Evolutionary conservation across 2,888 invertebrate genomes (phyloP).

Genomic region (Phasia obesa): DNA sequence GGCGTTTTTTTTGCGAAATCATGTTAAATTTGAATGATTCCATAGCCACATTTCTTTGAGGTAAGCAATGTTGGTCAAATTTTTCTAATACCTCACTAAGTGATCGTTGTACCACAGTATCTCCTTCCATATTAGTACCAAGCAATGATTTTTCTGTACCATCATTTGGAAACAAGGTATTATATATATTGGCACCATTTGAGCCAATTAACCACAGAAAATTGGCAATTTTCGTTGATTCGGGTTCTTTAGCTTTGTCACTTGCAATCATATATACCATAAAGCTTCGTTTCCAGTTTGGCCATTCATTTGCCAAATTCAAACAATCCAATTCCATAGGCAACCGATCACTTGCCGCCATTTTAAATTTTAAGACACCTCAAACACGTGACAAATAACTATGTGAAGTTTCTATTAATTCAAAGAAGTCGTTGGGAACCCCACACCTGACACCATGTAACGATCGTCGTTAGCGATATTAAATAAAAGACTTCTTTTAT

Average conservation of each 20-base stretch:
- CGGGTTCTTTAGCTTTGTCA: background rate
- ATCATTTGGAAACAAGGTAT: conserved; percentile 27
- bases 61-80: background rate
- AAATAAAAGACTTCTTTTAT: no score
- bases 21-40: conserved; percentile 54
- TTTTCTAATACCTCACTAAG: background rate
- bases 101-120: background rate
- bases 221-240: background rate
- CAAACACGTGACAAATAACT: no score
- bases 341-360: conserved; percentile 28
- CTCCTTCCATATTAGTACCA: background rate
- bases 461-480: no score
- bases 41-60: background rate
- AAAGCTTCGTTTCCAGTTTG: conserved; percentile 49
- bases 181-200: background rate
- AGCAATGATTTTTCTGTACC: conserved; percentile 21
- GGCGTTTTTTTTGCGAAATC: background rate
- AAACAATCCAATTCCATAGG: conserved; percentile 54
- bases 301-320: conserved; percentile 43
- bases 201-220: background rate
- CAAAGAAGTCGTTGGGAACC: no score
- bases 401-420: no score
- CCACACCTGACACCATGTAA: no score
- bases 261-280: conserved; percentile 4
- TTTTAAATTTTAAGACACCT: background rate